Conservation (phyloP, 1,140 invertebrate species). For the Glomeris maerens region DNA sequence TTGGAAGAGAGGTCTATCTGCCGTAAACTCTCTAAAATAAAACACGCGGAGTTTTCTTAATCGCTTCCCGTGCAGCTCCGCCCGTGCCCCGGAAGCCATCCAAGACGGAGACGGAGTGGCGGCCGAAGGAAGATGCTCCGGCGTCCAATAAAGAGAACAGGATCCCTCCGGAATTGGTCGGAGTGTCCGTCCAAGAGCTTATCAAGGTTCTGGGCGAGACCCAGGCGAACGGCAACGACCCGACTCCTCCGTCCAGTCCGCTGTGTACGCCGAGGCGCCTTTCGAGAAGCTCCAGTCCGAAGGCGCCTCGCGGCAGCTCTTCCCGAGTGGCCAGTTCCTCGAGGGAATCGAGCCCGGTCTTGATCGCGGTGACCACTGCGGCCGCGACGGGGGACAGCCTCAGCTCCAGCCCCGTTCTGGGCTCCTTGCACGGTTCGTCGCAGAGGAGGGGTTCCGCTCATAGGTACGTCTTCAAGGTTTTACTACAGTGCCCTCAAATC, state of each 20-base stretch:
- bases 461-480: too few relatives aligned
- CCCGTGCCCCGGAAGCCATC: slow-evolving; percentile 1
- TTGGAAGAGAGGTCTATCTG: too few relatives aligned
- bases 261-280: slow-evolving; percentile 36
- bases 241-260: slow-evolving; percentile 53
- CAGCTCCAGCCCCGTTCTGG: too few relatives aligned
- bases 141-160: background rate
- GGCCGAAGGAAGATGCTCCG: background rate
- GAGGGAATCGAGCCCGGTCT: slow-evolving; percentile 8
- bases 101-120: slow-evolving; percentile 9
- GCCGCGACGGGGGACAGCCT: too few relatives aligned
- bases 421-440: too few relatives aligned
- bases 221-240: slow-evolving; percentile 58
- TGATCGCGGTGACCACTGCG: too few relatives aligned
- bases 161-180: slow-evolving; percentile 48
- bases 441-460: background rate
- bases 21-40: too few relatives aligned
- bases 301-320: slow-evolving; percentile 32
- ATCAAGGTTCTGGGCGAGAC: slow-evolving; percentile 64
- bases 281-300: slow-evolving; percentile 47
- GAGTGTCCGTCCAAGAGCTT: slow-evolving; percentile 61
- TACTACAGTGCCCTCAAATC: too few relatives aligned
- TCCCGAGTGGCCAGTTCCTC: slow-evolving; percentile 16
- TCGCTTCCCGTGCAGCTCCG: background rate
- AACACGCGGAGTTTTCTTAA: too few relatives aligned